Evolutionary conservation across 1,140 invertebrate genomes (phyloP), one percentile per base, ranked within the genome.

Genomic region (Leptoteleia sp.): DNA sequence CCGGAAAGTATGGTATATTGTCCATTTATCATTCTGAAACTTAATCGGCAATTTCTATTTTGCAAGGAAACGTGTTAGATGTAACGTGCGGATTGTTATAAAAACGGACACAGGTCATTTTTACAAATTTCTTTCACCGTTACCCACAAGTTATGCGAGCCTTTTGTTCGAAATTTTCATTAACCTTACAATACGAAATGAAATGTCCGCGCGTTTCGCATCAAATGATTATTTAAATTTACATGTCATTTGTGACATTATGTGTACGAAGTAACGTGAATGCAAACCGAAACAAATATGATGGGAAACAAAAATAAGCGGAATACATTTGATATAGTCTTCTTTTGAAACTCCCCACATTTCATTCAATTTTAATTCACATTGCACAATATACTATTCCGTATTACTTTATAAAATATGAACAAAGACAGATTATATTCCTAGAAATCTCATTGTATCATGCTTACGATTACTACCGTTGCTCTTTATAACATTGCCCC

Each of bases 381-480:
- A 5, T 73, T 48, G 42, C 8, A 35, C 11, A 73, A 55, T 13
- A 13, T 17, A 52, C 22, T 27, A 47, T 50, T 22, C 45, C 27
- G 27, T 25, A 50, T 42, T 42, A 47, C 25, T 64, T 55, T 62
- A 25, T 31, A 47, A 19, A 62, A 55, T 64, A 45, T 64, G 22
- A 52, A 50, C 55, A 55, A 55, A 33, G 16, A 3, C 12, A 25
- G 9, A 61, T 61, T 72, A 72, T 45, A 29, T 43, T 72, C 29
- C 27, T 25, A 50, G 54, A 70, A 70, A 59, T 59, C 22, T 27
- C 45, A 59, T 70, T 42, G 25, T 42, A 50, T 13, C 59, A 25
- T 11, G 11, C 11, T 50, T 25, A 40, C 42, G 54, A 50, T 52
- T 59, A 50, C 48, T 59, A 70, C 65, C 65, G 65, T 70, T 70